A percentile compares a stretch with the other conserved stretches of the same genome.
phyloP scores from a whole-genome alignment of 2,888 invertebrate genomes.

The Timema cristinae region DNA sequence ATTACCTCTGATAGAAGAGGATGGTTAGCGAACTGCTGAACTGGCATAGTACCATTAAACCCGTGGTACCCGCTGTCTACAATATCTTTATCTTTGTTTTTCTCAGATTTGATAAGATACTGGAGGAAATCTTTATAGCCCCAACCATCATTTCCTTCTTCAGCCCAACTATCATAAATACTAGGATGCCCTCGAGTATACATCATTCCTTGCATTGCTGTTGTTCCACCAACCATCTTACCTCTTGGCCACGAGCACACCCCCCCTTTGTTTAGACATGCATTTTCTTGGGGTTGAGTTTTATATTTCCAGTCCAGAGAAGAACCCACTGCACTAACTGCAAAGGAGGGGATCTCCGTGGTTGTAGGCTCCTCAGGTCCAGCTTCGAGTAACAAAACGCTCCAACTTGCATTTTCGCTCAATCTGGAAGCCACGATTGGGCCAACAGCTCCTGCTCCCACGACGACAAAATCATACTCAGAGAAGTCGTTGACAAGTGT shows the following conservation, averaged over 20 bases:
- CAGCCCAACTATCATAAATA: constrained; percentile 69
- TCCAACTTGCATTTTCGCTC: constrained; percentile 46
- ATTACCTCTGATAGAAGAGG: constrained; percentile 42
- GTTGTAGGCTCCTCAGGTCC: constrained; percentile 48
- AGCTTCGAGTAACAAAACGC: constrained; percentile 37
- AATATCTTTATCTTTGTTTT: constrained; percentile 27
- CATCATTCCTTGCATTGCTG: constrained; percentile 45
- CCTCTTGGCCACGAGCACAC: constrained; percentile 50
- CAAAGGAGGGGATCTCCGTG: constrained; percentile 45
- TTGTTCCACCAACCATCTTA: constrained; percentile 40
- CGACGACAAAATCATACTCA: constrained; percentile 38
- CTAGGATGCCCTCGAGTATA: constrained; percentile 57
- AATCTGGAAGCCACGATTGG: constrained; percentile 49
- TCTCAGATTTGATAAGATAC: constrained; percentile 45
- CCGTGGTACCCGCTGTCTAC: constrained; percentile 41
- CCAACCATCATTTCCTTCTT: constrained; percentile 55
- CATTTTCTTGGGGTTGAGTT: constrained; percentile 47
- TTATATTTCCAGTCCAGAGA: constrained; percentile 50
- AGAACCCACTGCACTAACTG: constrained; percentile 43
- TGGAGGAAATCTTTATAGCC: constrained; percentile 40
- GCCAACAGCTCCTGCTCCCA: constrained; percentile 48
- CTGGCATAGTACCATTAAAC: constrained; percentile 42
- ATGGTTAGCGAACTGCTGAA: constrained; percentile 44
- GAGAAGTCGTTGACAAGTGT: constrained; percentile 27
- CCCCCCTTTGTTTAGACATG: constrained; percentile 40